Evolutionary conservation across 2,113 vertebrate genomes (phyloP).

Genomic region (Marcusenius ussheri): DNA sequence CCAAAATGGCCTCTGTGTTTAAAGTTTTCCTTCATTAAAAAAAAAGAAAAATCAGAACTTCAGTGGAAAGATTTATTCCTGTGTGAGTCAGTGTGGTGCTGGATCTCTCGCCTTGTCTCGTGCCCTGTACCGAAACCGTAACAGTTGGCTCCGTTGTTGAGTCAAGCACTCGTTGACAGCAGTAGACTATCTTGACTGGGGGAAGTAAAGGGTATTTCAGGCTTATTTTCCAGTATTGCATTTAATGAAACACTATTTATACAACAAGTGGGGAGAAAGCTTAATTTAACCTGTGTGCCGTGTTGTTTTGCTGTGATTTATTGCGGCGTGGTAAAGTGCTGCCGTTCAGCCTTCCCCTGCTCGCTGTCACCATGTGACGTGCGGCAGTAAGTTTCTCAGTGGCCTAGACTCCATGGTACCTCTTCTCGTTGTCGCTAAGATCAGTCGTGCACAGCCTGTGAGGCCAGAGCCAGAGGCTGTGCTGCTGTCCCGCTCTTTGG

Average conservation of each 20-base stretch:
- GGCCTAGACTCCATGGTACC: not conserved
- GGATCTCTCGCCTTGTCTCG: not conserved
- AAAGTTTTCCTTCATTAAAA: constrained; percentile 13
- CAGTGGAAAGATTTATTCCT: constrained; percentile 21
- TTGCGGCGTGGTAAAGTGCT: not conserved
- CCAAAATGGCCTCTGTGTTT: constrained; percentile 13
- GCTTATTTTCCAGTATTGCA: not conserved
- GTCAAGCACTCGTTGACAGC: not conserved
- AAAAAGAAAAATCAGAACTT: not conserved
- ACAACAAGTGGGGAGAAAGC: not conserved
- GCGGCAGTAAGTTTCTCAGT: not conserved
- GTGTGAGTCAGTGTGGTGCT: constrained; percentile 17
- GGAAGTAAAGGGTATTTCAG: not conserved
- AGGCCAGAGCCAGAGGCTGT: not conserved
- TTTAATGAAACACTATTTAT: constrained; percentile 12
- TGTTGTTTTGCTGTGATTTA: not conserved
- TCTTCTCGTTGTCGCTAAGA: not conserved
- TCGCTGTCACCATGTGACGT: not conserved
- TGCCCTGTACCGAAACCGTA: not conserved
- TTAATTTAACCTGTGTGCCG: not conserved
- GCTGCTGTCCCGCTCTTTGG: not conserved
- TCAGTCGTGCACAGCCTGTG: not conserved
- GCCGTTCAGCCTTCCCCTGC: not conserved
- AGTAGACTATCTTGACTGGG: not conserved
- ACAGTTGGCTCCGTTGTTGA: not conserved